Conservation (phyloP, 2,797 vertebrate genomes). For the Rhinophrynus dorsalis region DNA sequence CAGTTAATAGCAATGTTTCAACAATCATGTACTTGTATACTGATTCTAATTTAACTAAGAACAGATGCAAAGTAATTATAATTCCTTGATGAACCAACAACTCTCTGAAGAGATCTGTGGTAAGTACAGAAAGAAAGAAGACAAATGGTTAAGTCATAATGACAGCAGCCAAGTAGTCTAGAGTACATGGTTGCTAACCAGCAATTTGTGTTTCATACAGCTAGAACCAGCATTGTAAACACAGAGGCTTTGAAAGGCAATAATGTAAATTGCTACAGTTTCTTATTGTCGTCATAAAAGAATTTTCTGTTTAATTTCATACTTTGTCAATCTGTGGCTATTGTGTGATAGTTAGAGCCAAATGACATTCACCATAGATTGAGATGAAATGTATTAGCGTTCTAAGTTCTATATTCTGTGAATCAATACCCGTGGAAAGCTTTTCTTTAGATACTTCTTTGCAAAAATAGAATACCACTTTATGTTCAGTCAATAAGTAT, state of each 20-base stretch:
- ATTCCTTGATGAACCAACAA: background rate
- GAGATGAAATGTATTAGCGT: no score
- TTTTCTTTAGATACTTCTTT: no score
- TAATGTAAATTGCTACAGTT: background rate
- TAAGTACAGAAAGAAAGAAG: background rate
- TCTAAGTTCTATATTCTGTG: no score
- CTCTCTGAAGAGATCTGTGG: background rate
- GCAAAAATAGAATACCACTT: no score
- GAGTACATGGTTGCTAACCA: background rate
- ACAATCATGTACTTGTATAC: background rate
- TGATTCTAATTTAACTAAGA: background rate
- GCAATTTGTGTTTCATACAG: background rate
- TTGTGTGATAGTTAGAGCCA: no score
- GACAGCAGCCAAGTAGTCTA: background rate
- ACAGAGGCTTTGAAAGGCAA: background rate
- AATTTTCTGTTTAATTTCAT: no score
- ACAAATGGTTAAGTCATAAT: background rate
- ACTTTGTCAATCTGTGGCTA: no score
- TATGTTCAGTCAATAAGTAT: no score
- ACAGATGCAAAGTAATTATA: slow-evolving; percentile 3
- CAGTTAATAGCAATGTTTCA: slow-evolving; percentile 13
- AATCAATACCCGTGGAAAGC: no score
- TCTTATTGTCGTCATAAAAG: background rate
- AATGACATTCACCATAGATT: no score
- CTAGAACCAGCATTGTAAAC: background rate